A percentile compares a stretch with the other conserved stretches of the same genome.
These are phyloP conservation scores for Adelges cooleyi DNA, from an alignment of 1,140 invertebrate species.

Conservation along the genomic window DNA sequence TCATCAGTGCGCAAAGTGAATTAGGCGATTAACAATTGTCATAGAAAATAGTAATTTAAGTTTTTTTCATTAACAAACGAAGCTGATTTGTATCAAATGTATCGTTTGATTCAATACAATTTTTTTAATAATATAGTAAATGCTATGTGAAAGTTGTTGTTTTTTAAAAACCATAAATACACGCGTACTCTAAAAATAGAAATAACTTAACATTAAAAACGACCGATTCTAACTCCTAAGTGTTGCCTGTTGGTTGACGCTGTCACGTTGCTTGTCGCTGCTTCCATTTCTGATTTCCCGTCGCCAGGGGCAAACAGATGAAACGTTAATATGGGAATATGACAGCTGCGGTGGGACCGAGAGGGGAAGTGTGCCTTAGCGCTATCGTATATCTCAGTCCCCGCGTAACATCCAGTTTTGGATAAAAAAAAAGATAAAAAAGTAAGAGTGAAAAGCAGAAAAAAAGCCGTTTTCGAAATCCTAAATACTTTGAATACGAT, in stretches of 20 bases:
- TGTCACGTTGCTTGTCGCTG: neutral
- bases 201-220: neutral
- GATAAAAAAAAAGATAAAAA: too few relatives aligned
- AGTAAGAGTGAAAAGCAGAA: neutral
- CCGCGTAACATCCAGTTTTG: neutral
- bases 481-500: neutral
- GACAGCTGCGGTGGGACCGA: slow-evolving; percentile 3
- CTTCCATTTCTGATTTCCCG: slow-evolving; percentile 6
- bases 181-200: too few relatives aligned
- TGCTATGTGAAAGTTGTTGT: too few relatives aligned
- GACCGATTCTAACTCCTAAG: neutral
- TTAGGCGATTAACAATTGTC: too few relatives aligned
- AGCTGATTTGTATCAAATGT: too few relatives aligned
- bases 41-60: too few relatives aligned
- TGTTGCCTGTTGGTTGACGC: neutral
- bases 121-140: too few relatives aligned
- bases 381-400: slow-evolving; percentile 17
- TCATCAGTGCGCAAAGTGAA: too few relatives aligned
- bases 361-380: too few relatives aligned
- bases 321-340: slow-evolving; percentile 25
- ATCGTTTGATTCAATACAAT: too few relatives aligned
- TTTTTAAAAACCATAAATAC: neutral
- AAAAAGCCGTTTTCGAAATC: slow-evolving; percentile 3
- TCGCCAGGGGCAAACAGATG: slow-evolving; percentile 14
- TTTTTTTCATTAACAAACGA: too few relatives aligned